Base-by-base conservation (phyloP, 1,140 invertebrate genomes). In the Microplitis demolitor region DNA sequence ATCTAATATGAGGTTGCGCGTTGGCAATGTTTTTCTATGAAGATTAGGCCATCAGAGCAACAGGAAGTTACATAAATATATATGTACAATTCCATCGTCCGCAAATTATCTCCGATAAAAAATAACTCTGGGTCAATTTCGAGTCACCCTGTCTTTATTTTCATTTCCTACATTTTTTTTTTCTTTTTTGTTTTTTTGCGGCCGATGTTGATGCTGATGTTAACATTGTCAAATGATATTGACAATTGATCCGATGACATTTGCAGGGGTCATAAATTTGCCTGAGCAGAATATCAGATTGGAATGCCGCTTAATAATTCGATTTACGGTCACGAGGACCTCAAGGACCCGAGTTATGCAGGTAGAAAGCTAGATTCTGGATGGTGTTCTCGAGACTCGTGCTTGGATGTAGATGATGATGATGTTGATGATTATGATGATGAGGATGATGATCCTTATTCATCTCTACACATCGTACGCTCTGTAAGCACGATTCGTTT, bases 271-370 rank as follows among this genome's bases (percentile, higher is more conserved):
- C 61, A 45, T 45, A 58, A 56, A 68, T 68, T 58, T 68, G 66
- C 66, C 16, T 58, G 16, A 5, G 14, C 9, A 4, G 9, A 31
- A 31, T 16, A 61, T 71, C 70, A 67, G 76, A 78, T 79, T 82
- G 76, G 78, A 79, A 83, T 82, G 76, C 76, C 72, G 39, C 39
- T 45, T 45, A 45, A 45, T 75, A 77, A 82, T 83, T 82, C 77
- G 83, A 84, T 85, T 80, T 84, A 79, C 80, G 79, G 80, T 83
- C 83, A 79, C 76, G 78, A 66, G 71, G 77, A 76, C 68, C 61
- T 39, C 24, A 24, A 75, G 74, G 58, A 63, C 50, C 45, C 16
- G 45, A 63, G 4, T 4, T 50, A 62, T 64, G 58, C 39, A 66
- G 13, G 24, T n/a, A 51, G 24, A 45, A 33, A 8, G 45, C 16